A percentile compares a stretch with the other conserved stretches of the same genome.
Conservation (phyloP, 2,888 invertebrate genomes). For the Fragum sueziense region DNA sequence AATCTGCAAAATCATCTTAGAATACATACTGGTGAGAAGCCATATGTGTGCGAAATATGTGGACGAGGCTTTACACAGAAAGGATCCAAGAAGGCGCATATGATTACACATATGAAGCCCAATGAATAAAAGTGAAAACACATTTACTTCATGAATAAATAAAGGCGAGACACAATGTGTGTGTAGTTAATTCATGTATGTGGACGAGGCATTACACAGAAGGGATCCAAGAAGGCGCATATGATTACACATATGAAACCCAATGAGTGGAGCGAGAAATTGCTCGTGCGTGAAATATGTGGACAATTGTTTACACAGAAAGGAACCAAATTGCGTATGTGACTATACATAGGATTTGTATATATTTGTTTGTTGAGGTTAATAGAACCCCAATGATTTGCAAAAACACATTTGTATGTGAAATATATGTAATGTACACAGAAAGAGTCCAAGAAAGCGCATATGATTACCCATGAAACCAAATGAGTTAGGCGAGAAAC, state of each 20-base stretch:
- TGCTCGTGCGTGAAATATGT: too few species aligned
- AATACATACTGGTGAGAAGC: neutral
- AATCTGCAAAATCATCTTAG: conserved; percentile 11
- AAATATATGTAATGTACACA: neutral
- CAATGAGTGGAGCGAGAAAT: too few species aligned
- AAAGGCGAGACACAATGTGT: neutral
- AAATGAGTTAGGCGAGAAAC: too few species aligned
- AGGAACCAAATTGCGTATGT: too few species aligned
- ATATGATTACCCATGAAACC: conserved; percentile 12
- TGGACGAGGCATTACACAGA: neutral
- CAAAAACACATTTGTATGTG: neutral
- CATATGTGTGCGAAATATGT: conserved; percentile 12
- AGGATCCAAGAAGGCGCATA: conserved; percentile 5
- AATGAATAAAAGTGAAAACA: too few species aligned
- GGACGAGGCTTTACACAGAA: conserved; percentile 3
- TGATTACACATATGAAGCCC: conserved; percentile 10
- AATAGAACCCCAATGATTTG: too few species aligned
- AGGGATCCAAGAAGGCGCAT: conserved; percentile 8
- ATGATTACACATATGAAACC: conserved; percentile 13
- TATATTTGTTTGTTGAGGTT: too few species aligned
- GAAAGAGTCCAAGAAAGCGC: conserved; percentile 5
- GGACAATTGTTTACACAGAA: too few species aligned
- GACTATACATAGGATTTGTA: too few species aligned
- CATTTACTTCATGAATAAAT: too few species aligned
- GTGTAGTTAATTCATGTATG: conserved; percentile 18